A percentile compares a stretch with the other conserved stretches of the same genome.
These are phyloP conservation scores for Prunella himalayana DNA, from an alignment of 2,113 vertebrate species.

Conservation along the genomic window DNA sequence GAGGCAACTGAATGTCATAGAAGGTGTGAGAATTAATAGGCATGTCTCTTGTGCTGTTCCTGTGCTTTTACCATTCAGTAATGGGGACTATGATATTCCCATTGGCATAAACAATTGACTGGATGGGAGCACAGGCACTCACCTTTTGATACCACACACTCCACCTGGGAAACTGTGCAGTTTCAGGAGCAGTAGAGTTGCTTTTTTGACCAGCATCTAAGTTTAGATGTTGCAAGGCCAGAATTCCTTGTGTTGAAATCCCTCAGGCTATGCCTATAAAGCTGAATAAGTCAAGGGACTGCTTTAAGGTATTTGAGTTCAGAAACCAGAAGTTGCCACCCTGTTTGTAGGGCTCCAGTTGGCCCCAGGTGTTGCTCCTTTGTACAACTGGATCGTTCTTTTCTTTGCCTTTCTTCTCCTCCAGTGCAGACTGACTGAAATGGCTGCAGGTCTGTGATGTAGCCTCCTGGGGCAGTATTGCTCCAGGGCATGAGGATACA, in stretches of 20 bases:
- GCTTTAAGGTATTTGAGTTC: background rate
- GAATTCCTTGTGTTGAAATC: background rate
- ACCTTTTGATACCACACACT: background rate
- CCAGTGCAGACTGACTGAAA: background rate
- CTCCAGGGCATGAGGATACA: background rate
- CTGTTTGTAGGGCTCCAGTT: background rate
- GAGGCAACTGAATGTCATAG: background rate
- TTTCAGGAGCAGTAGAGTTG: background rate
- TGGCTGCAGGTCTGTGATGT: background rate
- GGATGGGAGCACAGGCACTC: background rate
- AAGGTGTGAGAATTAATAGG: background rate
- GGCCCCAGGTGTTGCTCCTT: background rate
- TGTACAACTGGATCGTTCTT: accelerated
- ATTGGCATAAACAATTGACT: background rate
- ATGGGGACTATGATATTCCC: background rate
- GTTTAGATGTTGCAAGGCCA: background rate
- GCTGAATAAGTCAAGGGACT: background rate
- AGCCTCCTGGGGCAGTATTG: background rate
- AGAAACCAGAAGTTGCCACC: background rate
- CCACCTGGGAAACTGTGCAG: background rate
- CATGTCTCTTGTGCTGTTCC: background rate
- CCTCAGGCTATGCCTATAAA: background rate
- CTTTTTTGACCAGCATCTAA: background rate
- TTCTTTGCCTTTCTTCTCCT: background rate
- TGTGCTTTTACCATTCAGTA: background rate